Evolutionary conservation across 2,797 vertebrate species (phyloP).

Genomic region (Otolemur crassicaudatus): DNA sequence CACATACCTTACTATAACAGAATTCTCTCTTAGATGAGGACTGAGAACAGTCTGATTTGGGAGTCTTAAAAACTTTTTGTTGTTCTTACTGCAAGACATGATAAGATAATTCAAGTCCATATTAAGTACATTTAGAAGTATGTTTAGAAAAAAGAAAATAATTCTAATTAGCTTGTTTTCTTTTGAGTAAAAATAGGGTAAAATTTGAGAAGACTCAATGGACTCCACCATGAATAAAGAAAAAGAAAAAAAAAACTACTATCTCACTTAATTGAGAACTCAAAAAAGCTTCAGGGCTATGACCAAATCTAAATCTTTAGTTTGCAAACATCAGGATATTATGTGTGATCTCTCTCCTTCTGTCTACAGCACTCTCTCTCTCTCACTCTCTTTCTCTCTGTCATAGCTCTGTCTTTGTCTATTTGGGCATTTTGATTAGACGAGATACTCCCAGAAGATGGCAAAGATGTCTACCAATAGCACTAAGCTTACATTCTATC

Average conservation of each 20-base stretch:
- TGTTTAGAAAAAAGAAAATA: not conserved
- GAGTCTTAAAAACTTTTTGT: not conserved
- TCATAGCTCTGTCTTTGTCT: not conserved
- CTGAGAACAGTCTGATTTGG: not conserved
- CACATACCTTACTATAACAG: not conserved
- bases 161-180: not conserved
- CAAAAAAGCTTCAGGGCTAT: not conserved
- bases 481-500: not conserved
- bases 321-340: not conserved
- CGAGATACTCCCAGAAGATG: not conserved
- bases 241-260: not conserved
- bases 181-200: not conserved
- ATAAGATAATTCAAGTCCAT: not conserved
- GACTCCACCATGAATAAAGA: not conserved
- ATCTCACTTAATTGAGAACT: not conserved
- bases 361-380: not conserved
- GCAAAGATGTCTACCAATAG: not conserved
- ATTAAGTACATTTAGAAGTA: not conserved
- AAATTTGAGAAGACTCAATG: not conserved
- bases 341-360: not conserved
- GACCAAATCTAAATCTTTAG: too few species aligned
- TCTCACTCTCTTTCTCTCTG: not conserved
- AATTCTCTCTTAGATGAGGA: not conserved
- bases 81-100: not conserved
- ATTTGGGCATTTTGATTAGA: not conserved